Evolutionary conservation across 1,140 invertebrate species (phyloP).

Genomic region (Bombus superbus): DNA sequence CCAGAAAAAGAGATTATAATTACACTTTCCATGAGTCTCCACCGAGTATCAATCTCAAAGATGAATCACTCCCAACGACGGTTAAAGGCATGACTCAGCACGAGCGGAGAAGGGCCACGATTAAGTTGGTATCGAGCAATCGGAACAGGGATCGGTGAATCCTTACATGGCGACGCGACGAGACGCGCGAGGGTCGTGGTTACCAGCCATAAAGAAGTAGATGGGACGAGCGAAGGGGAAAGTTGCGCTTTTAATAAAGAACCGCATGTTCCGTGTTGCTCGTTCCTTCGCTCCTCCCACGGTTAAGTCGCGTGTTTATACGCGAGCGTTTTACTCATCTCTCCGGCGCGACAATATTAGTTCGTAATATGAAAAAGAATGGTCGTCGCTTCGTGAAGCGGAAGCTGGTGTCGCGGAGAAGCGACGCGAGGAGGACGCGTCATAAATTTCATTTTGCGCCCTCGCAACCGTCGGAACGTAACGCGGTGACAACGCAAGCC

Average conservation of each 20-base stretch:
- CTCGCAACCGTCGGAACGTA: not conserved
- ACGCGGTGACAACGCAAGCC: constrained; percentile 40
- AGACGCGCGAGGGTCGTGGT: not conserved
- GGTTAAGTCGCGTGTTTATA: constrained; percentile 17
- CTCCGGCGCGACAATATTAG: constrained; percentile 28
- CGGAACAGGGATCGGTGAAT: constrained; percentile 16
- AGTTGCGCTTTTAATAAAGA: constrained; percentile 56
- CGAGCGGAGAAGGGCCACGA: not conserved
- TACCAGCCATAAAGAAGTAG: not conserved
- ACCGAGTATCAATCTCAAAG: not conserved
- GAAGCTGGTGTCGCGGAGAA: not conserved
- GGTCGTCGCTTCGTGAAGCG: constrained; percentile 13
- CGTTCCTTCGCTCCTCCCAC: not conserved
- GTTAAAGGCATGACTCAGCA: constrained; percentile 15
- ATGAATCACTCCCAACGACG: not conserved
- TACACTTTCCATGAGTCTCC: not conserved
- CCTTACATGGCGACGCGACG: constrained; percentile 18
- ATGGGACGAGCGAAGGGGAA: not conserved
- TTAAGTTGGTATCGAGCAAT: constrained; percentile 27
- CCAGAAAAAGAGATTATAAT: not conserved
- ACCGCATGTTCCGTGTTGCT: not conserved
- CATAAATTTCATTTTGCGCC: constrained; percentile 36
- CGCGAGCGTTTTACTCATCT: constrained; percentile 24
- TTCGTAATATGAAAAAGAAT: constrained; percentile 45
- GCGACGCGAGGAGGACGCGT: not conserved